phyloP scores from a whole-genome alignment of 2,888 invertebrate genomes.

The Phanerotoma sp. region DNA sequence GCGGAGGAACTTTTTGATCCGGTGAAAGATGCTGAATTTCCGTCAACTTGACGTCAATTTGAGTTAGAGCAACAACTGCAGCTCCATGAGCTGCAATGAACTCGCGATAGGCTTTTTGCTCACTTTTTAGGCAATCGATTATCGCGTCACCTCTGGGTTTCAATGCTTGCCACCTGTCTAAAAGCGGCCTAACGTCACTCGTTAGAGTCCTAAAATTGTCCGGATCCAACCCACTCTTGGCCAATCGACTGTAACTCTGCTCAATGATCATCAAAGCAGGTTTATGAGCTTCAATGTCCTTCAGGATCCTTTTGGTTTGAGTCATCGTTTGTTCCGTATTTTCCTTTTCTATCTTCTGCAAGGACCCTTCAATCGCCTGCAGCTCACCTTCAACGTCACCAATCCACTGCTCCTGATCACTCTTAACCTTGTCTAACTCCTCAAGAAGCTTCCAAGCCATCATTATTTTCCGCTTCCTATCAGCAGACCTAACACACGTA shows the following conservation, averaged over 20 bases:
- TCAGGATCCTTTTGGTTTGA: slow-evolving; percentile 61
- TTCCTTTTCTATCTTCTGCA: slow-evolving; percentile 62
- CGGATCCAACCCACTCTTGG: slow-evolving; percentile 69
- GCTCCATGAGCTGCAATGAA: slow-evolving; percentile 72
- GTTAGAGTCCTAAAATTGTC: slow-evolving; percentile 69
- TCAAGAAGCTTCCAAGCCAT: slow-evolving; percentile 65
- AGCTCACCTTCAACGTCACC: slow-evolving; percentile 66
- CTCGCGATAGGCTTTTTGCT: slow-evolving; percentile 66
- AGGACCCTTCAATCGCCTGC: slow-evolving; percentile 63
- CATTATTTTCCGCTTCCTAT: slow-evolving; percentile 69
- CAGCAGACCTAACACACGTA: slow-evolving; percentile 72
- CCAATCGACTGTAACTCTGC: slow-evolving; percentile 70
- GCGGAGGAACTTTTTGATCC: slow-evolving; percentile 57
- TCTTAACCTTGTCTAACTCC: slow-evolving; percentile 62
- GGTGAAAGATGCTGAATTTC: slow-evolving; percentile 67
- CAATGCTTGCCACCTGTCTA: slow-evolving; percentile 69
- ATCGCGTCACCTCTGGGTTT: slow-evolving; percentile 64
- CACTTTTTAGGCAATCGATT: slow-evolving; percentile 62
- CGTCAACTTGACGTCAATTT: slow-evolving; percentile 72
- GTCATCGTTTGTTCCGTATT: slow-evolving; percentile 64
- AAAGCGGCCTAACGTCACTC: slow-evolving; percentile 61
- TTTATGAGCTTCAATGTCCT: slow-evolving; percentile 62
- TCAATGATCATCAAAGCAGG: slow-evolving; percentile 67
- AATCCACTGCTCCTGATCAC: slow-evolving; percentile 66
- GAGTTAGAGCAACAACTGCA: slow-evolving; percentile 70